These are phyloP conservation scores for Ophion costatus DNA, from an alignment of 2,888 invertebrate genomes.

Conservation along the genomic window DNA sequence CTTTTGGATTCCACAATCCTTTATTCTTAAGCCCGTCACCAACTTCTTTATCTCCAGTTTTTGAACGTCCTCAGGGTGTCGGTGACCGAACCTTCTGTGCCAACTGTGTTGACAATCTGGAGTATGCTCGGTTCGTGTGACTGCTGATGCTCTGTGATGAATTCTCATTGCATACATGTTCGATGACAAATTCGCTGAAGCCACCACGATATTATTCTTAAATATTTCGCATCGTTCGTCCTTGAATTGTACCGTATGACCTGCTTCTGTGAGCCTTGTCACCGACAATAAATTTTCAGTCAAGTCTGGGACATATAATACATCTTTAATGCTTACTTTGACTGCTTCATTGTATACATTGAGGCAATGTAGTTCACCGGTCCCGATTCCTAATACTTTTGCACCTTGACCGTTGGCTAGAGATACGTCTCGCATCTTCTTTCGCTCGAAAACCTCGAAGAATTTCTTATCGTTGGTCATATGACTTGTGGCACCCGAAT, in stretches of 20 bases:
- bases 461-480: constrained; percentile 63
- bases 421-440: constrained; percentile 13
- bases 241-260: constrained; percentile 51
- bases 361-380: constrained; percentile 51
- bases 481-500: constrained; percentile 69
- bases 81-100: constrained; percentile 69
- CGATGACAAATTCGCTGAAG: constrained; percentile 35
- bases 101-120: constrained; percentile 67
- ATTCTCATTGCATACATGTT: constrained; percentile 59
- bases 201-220: constrained; percentile 50
- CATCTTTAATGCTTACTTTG: constrained; percentile 52
- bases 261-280: constrained; percentile 55
- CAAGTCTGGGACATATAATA: constrained; percentile 64
- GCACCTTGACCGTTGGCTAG: constrained; percentile 61
- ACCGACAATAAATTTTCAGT: constrained; percentile 65
- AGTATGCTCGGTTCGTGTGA: constrained; percentile 33
- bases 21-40: constrained; percentile 64
- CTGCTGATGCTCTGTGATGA: constrained; percentile 42
- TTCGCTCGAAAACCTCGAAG: constrained; percentile 49
- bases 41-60: constrained; percentile 53
- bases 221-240: constrained; percentile 52
- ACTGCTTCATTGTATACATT: constrained; percentile 19
- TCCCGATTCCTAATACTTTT: constrained; percentile 64
- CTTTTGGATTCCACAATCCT: constrained; percentile 64
- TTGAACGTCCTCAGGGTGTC: constrained; percentile 62